phyloP scores from a whole-genome alignment of 2,797 vertebrate genomes.

The Rhynchotus rufescens region DNA sequence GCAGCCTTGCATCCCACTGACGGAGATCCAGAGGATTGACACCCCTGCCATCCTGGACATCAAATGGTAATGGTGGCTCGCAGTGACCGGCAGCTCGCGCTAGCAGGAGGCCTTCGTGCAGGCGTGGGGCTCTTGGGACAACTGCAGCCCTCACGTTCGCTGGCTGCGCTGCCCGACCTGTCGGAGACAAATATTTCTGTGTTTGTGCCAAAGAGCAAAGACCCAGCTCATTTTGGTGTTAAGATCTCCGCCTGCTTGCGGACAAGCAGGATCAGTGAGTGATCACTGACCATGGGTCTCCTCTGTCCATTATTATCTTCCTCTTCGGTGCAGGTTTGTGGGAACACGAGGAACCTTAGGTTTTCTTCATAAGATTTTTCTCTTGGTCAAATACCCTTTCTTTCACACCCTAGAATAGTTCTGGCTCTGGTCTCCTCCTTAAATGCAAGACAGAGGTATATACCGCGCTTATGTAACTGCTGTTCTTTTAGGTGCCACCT shows the following conservation, averaged over 20 bases:
- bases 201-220: neutral
- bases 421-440: neutral
- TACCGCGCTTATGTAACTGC: neutral
- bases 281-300: neutral
- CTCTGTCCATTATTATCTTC: neutral
- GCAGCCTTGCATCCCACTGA: constrained; percentile 80
- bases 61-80: constrained; percentile 85
- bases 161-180: neutral
- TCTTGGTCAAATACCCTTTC: neutral
- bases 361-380: neutral
- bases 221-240: neutral
- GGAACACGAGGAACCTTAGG: neutral
- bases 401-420: neutral
- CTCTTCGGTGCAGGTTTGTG: rapidly evolving
- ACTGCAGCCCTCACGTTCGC: neutral
- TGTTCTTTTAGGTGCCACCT: constrained; percentile 87
- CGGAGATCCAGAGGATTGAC: constrained; percentile 87
- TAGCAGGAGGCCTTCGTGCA: rapidly evolving
- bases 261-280: neutral
- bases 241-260: neutral
- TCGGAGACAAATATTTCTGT: neutral
- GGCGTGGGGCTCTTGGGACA: neutral
- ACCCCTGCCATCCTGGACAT: constrained; percentile 90
- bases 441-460: neutral
- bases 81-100: rapidly evolving